Base-by-base conservation (phyloP, 2,888 invertebrate genomes). In the Andricus quercusramuli region DNA sequence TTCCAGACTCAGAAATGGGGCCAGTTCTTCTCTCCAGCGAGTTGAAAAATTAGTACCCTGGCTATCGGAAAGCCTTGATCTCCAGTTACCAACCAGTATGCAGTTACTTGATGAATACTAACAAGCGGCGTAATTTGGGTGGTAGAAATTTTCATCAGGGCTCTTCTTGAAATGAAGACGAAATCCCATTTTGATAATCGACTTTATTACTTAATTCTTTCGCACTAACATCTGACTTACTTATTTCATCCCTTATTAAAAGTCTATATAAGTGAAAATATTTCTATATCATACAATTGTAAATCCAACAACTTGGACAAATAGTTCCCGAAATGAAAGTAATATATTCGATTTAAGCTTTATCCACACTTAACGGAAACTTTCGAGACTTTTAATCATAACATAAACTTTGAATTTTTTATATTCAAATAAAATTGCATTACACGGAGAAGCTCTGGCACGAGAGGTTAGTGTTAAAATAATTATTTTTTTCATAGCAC, bases 1-100 rank as follows among this genome's bases (percentile, higher is more conserved):
- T 66, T 64, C 56, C 77, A 41, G 66, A 44, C 51, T 20, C 51
- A 17, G 78, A 68, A 80, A 78, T 59, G 80, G 67, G 68, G 68
- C 80, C 68, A 78, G 79, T 79, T 79, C 79, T 56, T 77, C 51
- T 47, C 25, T 37, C 9, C 44, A 64, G 51, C 37, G 25, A 44
- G 29, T 44, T 62, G 47, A 37, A 78, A 78, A 78, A 78, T 78
- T 78, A 44, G 51, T 78, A n/a, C 44, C 41, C 37, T 65, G 17
- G n/a, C 41, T 29, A 47, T 44, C 66, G 44, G 44, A 44, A 41
- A 65, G 62, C 44, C 62, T 29, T 15, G 79, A 81, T 82, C 81
- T 80, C 11, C 29, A 37, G 65, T 32, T 37, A 65, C 37, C 65
- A 37, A 65, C 65, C 65, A 37, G 32, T 32, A 8, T 66, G 17